These are phyloP conservation scores for Agrochola macilenta DNA, from an alignment of 2,888 invertebrate species.

Conservation along the genomic window DNA sequence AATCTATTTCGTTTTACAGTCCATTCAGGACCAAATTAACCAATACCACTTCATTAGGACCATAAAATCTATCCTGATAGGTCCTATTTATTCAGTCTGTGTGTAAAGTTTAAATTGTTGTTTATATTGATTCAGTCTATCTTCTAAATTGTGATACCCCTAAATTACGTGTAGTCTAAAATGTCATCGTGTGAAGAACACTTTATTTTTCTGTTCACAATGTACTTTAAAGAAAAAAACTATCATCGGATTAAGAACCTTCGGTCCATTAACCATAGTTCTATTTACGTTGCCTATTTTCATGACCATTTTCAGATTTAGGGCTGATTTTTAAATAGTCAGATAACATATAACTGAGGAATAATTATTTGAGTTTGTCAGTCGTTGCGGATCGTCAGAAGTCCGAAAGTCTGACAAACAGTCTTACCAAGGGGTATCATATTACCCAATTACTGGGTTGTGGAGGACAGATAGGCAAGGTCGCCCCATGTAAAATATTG, in stretches of 20 bases:
- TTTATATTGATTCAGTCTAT: background rate
- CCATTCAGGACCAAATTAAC: constrained; percentile 74
- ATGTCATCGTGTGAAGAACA: too few relatives aligned
- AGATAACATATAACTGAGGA: too few relatives aligned
- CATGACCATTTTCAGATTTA: background rate
- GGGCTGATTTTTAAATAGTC: too few relatives aligned
- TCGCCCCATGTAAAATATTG: too few relatives aligned
- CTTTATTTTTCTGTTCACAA: background rate
- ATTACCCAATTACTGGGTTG: too few relatives aligned
- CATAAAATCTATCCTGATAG: constrained; percentile 71
- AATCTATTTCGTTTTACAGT: constrained; percentile 70
- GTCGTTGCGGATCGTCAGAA: too few relatives aligned
- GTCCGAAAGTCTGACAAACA: too few relatives aligned
- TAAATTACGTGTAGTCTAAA: background rate
- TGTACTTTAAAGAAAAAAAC: too few relatives aligned
- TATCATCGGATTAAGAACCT: too few relatives aligned
- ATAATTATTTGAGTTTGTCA: too few relatives aligned
- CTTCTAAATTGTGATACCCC: background rate
- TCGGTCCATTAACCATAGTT: background rate
- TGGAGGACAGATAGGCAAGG: too few relatives aligned
- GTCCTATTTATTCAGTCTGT: constrained; percentile 5
- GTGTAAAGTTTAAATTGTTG: background rate
- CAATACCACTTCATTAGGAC: constrained; percentile 74
- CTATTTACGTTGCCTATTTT: background rate
- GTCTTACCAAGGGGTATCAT: too few relatives aligned